These are phyloP conservation scores for Diaprepes abbreviatus DNA, from an alignment of 2,888 invertebrate genomes.

Conservation along the genomic window DNA sequence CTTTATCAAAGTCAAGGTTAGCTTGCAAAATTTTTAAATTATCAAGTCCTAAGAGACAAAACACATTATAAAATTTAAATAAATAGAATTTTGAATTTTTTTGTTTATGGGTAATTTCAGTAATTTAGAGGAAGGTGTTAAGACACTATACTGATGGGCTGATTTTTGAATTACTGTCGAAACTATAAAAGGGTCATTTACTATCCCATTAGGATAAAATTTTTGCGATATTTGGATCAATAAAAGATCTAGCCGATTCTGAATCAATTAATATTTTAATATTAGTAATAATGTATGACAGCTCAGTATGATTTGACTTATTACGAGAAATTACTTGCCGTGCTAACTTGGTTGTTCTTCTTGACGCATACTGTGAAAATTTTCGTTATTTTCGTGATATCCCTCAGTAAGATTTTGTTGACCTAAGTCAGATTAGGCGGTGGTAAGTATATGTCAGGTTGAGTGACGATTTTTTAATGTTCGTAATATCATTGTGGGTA, in stretches of 20 bases:
- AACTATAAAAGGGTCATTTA: conserved; percentile 23
- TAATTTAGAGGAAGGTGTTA: conserved; percentile 10
- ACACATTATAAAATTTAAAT: conserved; percentile 20
- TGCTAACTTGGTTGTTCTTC: not conserved
- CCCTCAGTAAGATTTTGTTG: not conserved
- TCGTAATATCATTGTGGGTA: too few species aligned
- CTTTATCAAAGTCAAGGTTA: conserved; percentile 23
- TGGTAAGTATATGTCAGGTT: not conserved
- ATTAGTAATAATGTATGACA: not conserved
- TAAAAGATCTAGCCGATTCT: too few species aligned
- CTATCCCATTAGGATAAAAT: not conserved
- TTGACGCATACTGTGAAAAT: not conserved
- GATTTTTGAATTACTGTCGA: conserved; percentile 8
- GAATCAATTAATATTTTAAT: conserved; percentile 19
- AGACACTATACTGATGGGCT: not conserved
- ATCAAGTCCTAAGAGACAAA: conserved; percentile 22
- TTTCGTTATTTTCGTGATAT: not conserved
- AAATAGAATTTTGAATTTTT: conserved; percentile 12
- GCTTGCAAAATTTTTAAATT: too few species aligned
- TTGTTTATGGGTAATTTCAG: conserved; percentile 13
- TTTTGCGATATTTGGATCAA: too few species aligned
- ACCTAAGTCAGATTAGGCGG: not conserved
- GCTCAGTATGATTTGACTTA: not conserved
- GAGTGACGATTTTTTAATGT: too few species aligned
- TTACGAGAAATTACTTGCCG: not conserved